phyloP scores from a whole-genome alignment of 2,113 vertebrate species.

The Caranx ignobilis region DNA sequence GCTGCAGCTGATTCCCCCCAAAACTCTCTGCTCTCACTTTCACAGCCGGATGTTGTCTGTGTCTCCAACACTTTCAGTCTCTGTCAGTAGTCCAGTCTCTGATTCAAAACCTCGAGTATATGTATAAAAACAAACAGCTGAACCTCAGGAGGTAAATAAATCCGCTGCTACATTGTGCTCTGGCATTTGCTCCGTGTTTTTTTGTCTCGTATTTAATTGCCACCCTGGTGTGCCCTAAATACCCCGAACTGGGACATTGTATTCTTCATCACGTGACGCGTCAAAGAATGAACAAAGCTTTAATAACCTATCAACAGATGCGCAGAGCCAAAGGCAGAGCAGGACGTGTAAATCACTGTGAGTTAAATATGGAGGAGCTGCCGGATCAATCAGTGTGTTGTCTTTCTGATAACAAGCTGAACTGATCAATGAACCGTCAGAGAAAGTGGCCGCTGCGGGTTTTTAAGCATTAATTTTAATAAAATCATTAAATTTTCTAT shows the following conservation, averaged over 20 bases:
- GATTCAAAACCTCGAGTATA: neutral
- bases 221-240: conserved; percentile 76
- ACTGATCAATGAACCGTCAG: conserved; percentile 18
- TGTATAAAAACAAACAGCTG: neutral
- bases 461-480: conserved; percentile 1
- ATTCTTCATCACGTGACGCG: conserved; percentile 59
- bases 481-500: neutral
- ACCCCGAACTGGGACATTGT: conserved; percentile 67
- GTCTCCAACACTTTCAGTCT: conserved; percentile 1
- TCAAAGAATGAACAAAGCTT: conserved; percentile 42
- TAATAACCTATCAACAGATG: conserved; percentile 76
- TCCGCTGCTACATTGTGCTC: conserved; percentile 22
- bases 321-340: conserved; percentile 68
- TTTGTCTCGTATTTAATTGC: conserved; percentile 63
- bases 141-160: conserved; percentile 22
- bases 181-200: conserved; percentile 24
- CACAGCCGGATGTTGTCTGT: conserved; percentile 14
- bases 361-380: conserved; percentile 17
- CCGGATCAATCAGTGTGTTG: conserved; percentile 53
- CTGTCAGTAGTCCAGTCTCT: neutral
- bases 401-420: conserved; percentile 7
- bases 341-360: conserved; percentile 78
- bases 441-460: conserved; percentile 20
- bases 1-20: conserved; percentile 43
- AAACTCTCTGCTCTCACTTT: conserved; percentile 42